Evolutionary conservation across 2,797 vertebrate genomes (phyloP).

Genomic region (Lepilemur septentrionalis): DNA sequence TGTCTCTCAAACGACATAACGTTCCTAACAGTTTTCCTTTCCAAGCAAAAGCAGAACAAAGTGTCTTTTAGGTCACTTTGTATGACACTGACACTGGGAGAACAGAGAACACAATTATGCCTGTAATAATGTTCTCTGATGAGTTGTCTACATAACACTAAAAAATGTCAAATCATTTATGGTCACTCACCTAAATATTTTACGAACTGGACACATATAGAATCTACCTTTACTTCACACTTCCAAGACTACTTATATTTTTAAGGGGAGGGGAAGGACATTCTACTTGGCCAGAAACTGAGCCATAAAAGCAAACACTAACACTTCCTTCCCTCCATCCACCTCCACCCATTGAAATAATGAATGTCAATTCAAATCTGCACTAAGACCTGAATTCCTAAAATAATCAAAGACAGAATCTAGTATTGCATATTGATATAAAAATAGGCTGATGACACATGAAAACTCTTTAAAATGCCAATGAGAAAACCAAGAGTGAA

Average conservation of each 20-base stretch:
- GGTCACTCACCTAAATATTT: constrained; percentile 21
- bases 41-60: neutral
- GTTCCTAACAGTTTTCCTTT: neutral
- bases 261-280: neutral
- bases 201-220: neutral
- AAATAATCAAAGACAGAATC: constrained; percentile 13
- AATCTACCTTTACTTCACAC: neutral
- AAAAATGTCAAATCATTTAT: neutral
- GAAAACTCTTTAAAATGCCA: constrained; percentile 37
- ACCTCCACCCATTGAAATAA: neutral
- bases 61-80: neutral
- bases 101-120: neutral
- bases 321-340: neutral
- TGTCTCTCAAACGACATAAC: neutral
- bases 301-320: neutral
- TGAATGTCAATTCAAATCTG: neutral
- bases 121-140: neutral
- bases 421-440: neutral
- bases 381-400: neutral
- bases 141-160: neutral
- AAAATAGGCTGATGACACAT: neutral
- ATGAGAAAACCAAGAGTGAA: neutral
- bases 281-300: neutral
- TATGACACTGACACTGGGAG: neutral
- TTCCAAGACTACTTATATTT: neutral